Evolutionary conservation across 2,888 invertebrate species (phyloP), one percentile per base, ranked within the genome.

Genomic region (Nephrotoma appendiculata): DNA sequence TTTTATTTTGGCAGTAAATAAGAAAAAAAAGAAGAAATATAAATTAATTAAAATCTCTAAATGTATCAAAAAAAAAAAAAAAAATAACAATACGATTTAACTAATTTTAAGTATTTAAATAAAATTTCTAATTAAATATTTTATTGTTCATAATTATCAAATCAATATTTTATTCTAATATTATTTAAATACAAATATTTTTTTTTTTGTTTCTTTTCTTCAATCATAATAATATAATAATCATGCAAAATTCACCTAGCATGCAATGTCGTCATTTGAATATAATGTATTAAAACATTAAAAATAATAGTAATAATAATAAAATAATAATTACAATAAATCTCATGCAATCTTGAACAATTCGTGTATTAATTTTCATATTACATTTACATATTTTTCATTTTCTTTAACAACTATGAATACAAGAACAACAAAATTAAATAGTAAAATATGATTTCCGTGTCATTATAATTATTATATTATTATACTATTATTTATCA

Each of bases 81-180:
- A 19, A 19, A 19, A 19, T 19, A 19, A 71, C 52, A 57, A 71
- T 85, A 31, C 83, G 19, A 31, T 71, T 31, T 57, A 57, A 57
- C 52, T 57, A 57, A 57, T 19, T 57, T 57, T 15, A 89, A 90
- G 89, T 88, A 89, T 86, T 89, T 42, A 41, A 43, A 42, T 83
- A 86, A 86, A 87, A 52, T 48, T 48, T 48, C 48, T 48, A 48
- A 48, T 48, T 48, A 48, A 48, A 48, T 12, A 48, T 12, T 12
- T 11, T 48, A 9, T 57, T 57, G 52, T 15, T 57, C 6, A 15
- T 11, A 57, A 6, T 44, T 44, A 9, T 44, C 15, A 57, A 57
- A 57, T 57, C 52, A 57, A 57, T 57, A 57, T 57, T 57, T 57
- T 15, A 57, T 6, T 57, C 52, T 57, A 57, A 57, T 15, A 57